phyloP scores from a whole-genome alignment of 2,113 vertebrate species.

The Sakesphorus luctuosus region DNA sequence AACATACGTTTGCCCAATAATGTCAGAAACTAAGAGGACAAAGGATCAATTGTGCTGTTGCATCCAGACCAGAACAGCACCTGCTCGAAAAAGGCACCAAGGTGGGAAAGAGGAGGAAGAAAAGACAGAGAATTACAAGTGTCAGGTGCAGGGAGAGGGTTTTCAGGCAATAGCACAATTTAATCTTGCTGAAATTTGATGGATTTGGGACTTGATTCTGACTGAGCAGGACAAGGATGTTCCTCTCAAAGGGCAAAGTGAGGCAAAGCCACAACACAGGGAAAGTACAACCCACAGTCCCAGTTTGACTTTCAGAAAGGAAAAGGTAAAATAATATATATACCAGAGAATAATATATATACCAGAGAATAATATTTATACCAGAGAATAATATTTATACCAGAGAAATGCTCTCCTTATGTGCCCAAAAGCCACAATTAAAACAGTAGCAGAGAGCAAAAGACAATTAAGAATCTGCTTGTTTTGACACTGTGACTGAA shows the following conservation, averaged over 20 bases:
- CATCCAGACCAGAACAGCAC: neutral
- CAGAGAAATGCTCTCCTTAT: neutral
- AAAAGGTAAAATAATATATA: neutral
- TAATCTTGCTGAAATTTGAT: neutral
- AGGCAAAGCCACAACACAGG: fast-evolving
- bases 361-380: too few relatives aligned
- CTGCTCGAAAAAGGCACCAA: neutral
- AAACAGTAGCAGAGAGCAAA: neutral
- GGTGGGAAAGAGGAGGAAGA: neutral
- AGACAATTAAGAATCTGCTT: neutral
- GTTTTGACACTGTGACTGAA: neutral
- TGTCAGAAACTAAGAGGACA: neutral
- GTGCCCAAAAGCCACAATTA: neutral
- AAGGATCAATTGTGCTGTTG: neutral
- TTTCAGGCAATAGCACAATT: neutral
- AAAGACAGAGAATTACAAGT: neutral
- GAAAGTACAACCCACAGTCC: neutral
- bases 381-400: too few relatives aligned
- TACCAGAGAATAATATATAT: too few relatives aligned
- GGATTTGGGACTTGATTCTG: neutral
- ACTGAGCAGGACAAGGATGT: neutral
- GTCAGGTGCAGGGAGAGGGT: neutral
- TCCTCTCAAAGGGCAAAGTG: neutral
- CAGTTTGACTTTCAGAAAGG: neutral
- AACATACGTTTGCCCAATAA: fast-evolving